Base-by-base conservation (phyloP, 2,888 invertebrate genomes). In the Teleiodes luculella region DNA sequence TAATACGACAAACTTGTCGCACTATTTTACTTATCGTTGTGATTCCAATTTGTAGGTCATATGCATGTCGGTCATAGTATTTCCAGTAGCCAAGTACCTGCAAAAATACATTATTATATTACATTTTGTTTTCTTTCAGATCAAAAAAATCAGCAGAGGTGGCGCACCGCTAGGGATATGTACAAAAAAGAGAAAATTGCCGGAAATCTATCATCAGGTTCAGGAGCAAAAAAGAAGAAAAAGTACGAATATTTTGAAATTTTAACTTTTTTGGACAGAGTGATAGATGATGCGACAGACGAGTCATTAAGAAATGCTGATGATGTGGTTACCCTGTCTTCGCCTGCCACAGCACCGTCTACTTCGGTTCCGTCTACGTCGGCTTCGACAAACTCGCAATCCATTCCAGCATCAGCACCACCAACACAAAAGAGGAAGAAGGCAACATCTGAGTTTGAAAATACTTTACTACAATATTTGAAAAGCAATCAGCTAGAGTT, bases 121-220 rank as follows among this genome's bases (percentile, higher is more conserved):
- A n/a, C n/a, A 14, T 52, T 52, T 52, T 57, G n/a, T 47, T 33
- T 33, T 11, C 8, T 33, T 33, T 33, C 33, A 33, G 33, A 33
- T 33, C 8, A 33, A 33, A 55, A 58, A 54, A 48, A 56, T 13
- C 58, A 58, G 49, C 52, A 56, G 31, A 14, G 58, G 14, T 58
- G 58, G 58, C 56, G 56, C 3, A 58, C 58, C 14, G 58, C 58
- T 2, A 58, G 58, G 43, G 56, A 58, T 35, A 56, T 33, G 14
- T 58, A 56, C 24, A 33, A 49, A 16, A 56, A 56, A 54, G 58
- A 52, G 16, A 57, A 52, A 41, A 14, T 48, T 18, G 5, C 39
- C 16, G 45, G 28, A 41, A 54, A 56, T 37, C 52, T 50, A 28
- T 13, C 53, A 35, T 51, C 52, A 7, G 49, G 52, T 18, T 57